Conservation (phyloP, 2,797 vertebrate species). For the Scarus forsteni region DNA sequence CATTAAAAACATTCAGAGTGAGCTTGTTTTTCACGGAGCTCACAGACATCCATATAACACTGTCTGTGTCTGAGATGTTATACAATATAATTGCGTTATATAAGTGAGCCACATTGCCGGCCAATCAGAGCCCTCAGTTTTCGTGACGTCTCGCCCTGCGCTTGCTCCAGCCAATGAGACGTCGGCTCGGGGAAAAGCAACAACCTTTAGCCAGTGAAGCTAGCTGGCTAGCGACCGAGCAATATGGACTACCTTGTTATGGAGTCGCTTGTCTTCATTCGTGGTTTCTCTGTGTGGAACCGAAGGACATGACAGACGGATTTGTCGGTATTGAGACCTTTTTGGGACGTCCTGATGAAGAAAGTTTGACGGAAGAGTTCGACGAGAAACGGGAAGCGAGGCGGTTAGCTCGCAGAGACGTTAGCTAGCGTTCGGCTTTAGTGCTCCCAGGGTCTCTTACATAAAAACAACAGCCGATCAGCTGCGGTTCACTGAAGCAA, state of each 20-base stretch:
- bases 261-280: background rate
- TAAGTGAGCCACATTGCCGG: constrained; percentile 80
- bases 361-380: constrained; percentile 15
- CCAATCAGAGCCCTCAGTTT: constrained; percentile 68
- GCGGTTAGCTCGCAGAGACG: constrained; percentile 5
- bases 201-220: constrained; percentile 46
- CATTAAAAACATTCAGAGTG: background rate
- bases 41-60: constrained; percentile 7
- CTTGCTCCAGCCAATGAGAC: constrained; percentile 21
- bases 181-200: constrained; percentile 27
- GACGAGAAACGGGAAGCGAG: background rate
- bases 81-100: constrained; percentile 84
- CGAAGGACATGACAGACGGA: background rate
- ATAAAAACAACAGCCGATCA: constrained; percentile 53
- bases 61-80: constrained; percentile 67
- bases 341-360: background rate
- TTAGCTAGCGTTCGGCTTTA: constrained; percentile 42
- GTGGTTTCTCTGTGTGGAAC: background rate
- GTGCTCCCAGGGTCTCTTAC: constrained; percentile 33
- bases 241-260: constrained; percentile 10
- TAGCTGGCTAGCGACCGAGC: constrained; percentile 40
- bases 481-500: constrained; percentile 7
- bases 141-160: constrained; percentile 69
- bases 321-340: accelerated
- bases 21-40: constrained; percentile 1